Evolutionary conservation across 2,797 vertebrate species (phyloP), one percentile per base, ranked within the genome.

Genomic region (Scolopax rusticola): DNA sequence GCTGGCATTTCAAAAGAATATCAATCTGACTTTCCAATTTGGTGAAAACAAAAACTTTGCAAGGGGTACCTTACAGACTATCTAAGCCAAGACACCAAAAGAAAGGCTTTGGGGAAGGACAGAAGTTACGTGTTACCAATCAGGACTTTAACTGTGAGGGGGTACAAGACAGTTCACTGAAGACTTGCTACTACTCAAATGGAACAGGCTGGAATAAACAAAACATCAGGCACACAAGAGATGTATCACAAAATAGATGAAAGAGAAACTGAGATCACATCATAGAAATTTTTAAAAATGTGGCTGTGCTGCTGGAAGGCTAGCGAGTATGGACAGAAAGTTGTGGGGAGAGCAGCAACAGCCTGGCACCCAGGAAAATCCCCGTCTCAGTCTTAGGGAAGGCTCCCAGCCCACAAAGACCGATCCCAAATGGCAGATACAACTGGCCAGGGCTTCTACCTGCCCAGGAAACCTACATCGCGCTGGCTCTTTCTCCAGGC

Each of bases 401-500:
- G 61, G 54, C 12, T 68, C 43, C 15, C 32, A 50, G 36, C 25
- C 30, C 63, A 25, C 18, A 41, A n/a, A n/a, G 47, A 12, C 32
- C 70, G 17, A 45, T 17, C 13, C 21, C 24, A 28, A 64, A 33
- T 1, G 8, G 50, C 1, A 57, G 27, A 17, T 18, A 8, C 15
- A 40, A 33, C 18, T 3, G 16, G 24, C 33, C 36, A 50, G 32
- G 12, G 5, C 30, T 23, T 7, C 7, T 28, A 0, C 17, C 1
- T 8, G 28, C 27, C 33, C 73, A 61, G 32, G 48, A 50, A 75
- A 43, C 3, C 1, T 9, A 17, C 6, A 30, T 9, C 3, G 2
- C 38, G 20, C 21, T 43, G 21, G n/a, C 13, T 63, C 24, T 9
- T 48, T 27, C 48, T 30, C n/a, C 17, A 5, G 56, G 38, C n/a